Base-by-base conservation (phyloP, 1,140 invertebrate species). In the Reticulitermes speratus region DNA sequence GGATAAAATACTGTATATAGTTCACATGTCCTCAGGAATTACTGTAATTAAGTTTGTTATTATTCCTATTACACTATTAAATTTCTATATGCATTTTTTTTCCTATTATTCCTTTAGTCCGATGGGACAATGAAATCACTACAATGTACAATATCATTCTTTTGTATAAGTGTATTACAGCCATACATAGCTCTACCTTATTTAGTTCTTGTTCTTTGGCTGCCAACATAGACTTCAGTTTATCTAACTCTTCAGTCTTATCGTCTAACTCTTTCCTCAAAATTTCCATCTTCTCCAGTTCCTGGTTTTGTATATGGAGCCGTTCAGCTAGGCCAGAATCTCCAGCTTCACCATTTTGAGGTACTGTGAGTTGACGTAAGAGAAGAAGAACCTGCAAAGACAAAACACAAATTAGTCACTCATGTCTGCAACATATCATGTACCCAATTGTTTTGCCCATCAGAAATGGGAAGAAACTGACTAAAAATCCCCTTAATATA, bases 231-330 rank as follows among this genome's bases (percentile, higher is more conserved):
- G 89, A 89, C 6, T 87, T 88, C 75, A 90, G 88, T n/a, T 91
- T 88, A 3, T 91, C 87, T 9, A 93, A 87, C 82, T 90, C 89
- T 83, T 91, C 91, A 75, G 93, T 87, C 81, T 92, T 91, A 48
- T 90, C 90, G 25, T 91, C 87, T 83, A 92, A 86, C 84, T 92
- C 92, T 89, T 92, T 82, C 59, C 82, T 45, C 55, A 86, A 25
- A 83, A 86, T 25, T n/a, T 38, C 75, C 14, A 86, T 69, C 86
- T 55, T 87, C 86, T 84, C 75, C 87, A 48, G 25, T 48, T 55
- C n/a, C 48, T 83, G 52, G 14, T 19, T 84, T 44, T 38, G 25
- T 30, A 69, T 88, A 86, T 45, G 88, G 82, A 84, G 84, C 44
- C 19, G n/a, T 86, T 86, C 9, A 65, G 81, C 59, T 65, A 65